A percentile compares a stretch with the other conserved stretches of the same genome.
phyloP scores from a whole-genome alignment of 2,113 vertebrate genomes.

The Gobius niger region DNA sequence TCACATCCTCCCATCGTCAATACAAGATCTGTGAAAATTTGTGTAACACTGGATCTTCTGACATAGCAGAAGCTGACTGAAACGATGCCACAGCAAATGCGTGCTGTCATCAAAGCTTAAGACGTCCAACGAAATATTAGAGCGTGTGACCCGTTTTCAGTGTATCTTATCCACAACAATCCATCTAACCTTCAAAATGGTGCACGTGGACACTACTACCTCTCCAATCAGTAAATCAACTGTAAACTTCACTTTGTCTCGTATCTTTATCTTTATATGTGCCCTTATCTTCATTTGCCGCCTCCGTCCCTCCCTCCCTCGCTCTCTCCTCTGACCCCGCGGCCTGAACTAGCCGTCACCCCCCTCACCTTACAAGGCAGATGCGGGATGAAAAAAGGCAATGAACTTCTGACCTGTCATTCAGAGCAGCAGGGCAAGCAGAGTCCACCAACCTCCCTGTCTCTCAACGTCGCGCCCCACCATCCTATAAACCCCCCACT shows the following conservation, averaged over 20 bases:
- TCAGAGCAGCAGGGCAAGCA: constrained; percentile 72
- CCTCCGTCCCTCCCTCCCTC: constrained; percentile 26
- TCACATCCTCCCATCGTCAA: too few relatives aligned
- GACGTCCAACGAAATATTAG: too few relatives aligned
- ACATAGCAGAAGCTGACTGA: too few relatives aligned
- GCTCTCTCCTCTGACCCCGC: constrained; percentile 51
- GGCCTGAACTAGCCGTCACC: constrained; percentile 51
- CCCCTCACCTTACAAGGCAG: constrained; percentile 62
- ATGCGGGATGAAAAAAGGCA: constrained; percentile 67
- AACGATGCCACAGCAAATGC: too few relatives aligned
- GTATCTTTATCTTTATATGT: constrained; percentile 13
- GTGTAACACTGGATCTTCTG: too few relatives aligned
- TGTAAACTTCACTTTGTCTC: constrained; percentile 11
- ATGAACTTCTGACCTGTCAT: constrained; percentile 81
- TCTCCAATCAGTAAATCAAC: constrained; percentile 35
- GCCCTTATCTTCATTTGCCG: constrained; percentile 40
- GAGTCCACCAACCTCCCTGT: constrained; percentile 74
- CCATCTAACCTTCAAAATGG: constrained; percentile 1
- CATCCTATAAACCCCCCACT: constrained; percentile 71
- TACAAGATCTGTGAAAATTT: too few relatives aligned
- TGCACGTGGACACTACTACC: neutral
- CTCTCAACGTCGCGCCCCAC: constrained; percentile 70
- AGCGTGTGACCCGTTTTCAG: too few relatives aligned
- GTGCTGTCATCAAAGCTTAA: too few relatives aligned
- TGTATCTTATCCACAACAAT: neutral